Conservation (phyloP, 1,140 invertebrate species). For the Platorchestia sp. region DNA sequence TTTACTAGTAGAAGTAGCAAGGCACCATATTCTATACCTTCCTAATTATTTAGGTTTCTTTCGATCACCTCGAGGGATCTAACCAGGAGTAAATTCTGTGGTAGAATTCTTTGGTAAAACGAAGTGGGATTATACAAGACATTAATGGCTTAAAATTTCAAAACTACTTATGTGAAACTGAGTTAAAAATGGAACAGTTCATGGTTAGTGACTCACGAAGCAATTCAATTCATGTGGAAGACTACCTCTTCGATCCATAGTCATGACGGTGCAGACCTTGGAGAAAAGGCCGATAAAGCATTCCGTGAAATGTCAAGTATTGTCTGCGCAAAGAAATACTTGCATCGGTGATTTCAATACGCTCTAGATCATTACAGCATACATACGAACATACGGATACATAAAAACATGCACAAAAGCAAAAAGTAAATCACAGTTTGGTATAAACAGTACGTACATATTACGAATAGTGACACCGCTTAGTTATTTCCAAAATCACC, state of each 20-base stretch:
- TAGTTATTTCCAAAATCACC: neutral
- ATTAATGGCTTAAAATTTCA: neutral
- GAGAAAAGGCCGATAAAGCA: neutral
- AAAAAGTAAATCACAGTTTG: neutral
- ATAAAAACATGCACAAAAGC: neutral
- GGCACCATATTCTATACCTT: neutral
- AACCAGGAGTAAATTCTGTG: neutral
- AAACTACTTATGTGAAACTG: neutral
- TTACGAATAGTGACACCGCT: neutral
- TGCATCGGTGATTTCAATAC: neutral
- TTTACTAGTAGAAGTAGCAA: too few relatives aligned
- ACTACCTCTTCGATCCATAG: neutral
- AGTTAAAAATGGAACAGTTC: neutral
- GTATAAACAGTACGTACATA: neutral
- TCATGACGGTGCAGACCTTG: neutral
- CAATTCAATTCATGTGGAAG: neutral
- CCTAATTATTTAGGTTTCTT: neutral
- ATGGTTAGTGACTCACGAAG: neutral
- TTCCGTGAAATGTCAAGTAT: conserved; percentile 1
- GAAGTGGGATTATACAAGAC: neutral
- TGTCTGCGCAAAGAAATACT: neutral
- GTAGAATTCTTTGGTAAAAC: neutral
- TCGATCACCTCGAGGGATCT: neutral
- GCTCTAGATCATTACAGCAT: neutral
- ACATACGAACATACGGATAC: neutral